phyloP scores from a whole-genome alignment of 2,797 vertebrate genomes.

The Anas bernieri region DNA sequence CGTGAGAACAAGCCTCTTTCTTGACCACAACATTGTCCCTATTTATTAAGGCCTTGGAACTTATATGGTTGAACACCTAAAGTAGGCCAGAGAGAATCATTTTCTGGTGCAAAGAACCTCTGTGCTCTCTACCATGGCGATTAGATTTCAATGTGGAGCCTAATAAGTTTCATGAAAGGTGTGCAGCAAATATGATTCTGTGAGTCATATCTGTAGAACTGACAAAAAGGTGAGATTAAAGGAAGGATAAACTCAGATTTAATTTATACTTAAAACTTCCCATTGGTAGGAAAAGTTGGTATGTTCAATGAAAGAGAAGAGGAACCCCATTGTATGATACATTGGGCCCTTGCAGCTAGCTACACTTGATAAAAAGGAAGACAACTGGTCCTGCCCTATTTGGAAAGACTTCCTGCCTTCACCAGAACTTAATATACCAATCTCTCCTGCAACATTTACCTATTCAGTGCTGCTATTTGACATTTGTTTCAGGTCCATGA shows the following conservation, averaged over 20 bases:
- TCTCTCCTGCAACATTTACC: background rate
- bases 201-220: background rate
- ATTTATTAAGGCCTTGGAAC: background rate
- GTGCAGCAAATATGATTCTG: background rate
- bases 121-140: background rate
- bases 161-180: background rate
- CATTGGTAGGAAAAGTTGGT: background rate
- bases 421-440: background rate
- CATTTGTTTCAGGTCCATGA: background rate
- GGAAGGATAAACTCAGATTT: background rate
- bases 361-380: background rate
- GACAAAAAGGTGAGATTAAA: background rate
- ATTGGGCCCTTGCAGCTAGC: background rate
- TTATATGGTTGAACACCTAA: background rate
- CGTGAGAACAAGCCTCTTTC: background rate
- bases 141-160: background rate
- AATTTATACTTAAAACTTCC: background rate
- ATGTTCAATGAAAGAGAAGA: background rate
- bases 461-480: background rate
- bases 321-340: background rate
- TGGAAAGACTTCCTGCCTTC: background rate
- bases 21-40: background rate
- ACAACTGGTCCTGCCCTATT: background rate
- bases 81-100: slow-evolving; percentile 20
- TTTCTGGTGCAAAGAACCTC: background rate